Base-by-base conservation (phyloP, 2,113 vertebrate genomes). In the Lates calcarifer region DNA sequence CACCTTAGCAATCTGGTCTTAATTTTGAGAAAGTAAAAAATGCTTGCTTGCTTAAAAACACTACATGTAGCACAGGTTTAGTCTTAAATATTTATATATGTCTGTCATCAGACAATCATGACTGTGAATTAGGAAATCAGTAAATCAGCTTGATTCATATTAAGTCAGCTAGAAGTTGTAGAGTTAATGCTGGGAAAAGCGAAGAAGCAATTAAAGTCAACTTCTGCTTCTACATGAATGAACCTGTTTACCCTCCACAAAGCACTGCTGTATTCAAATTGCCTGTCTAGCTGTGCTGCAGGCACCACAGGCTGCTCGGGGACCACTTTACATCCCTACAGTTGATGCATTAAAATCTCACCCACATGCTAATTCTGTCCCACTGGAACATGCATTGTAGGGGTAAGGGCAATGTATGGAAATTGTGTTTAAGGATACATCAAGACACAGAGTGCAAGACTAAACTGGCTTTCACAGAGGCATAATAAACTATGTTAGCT, bases 191-290 rank as follows among this genome's bases (percentile, higher is more conserved):
- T 13, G 31, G 12, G 24, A 49, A 0, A 43, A 75, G 24, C 28
- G 1, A 49, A 69, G 22, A 29, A 69, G 70, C 79, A 77, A 80
- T 80, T 85, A 69, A 82, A 85, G 31, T 26, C 7, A 9, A 70
- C 68, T 71, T 71, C 31, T 65, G 63, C 61, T 87, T 87, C 72
- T 72, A 67, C 72, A 79, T 79, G 81, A 55, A 64, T 77, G 78
- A 81, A 26, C 64, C 45, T 28, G 60, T 61, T 77, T 43, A 26
- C 64, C 35, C 35, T 18, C 45, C 53, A 33, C 3, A 22, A 51
- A 33, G 69, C 61, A 51, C 18, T 17, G 61, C 83, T 65, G 45
- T 55, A 77, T 81, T 75, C 77, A 85, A 57, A 79, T 53, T 68
- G 70, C 63, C 47, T 37, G 60, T n/a, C 35, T 43, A 62, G 49